phyloP scores from a whole-genome alignment of 2,113 vertebrate genomes.

The Onychostoma macrolepis region DNA sequence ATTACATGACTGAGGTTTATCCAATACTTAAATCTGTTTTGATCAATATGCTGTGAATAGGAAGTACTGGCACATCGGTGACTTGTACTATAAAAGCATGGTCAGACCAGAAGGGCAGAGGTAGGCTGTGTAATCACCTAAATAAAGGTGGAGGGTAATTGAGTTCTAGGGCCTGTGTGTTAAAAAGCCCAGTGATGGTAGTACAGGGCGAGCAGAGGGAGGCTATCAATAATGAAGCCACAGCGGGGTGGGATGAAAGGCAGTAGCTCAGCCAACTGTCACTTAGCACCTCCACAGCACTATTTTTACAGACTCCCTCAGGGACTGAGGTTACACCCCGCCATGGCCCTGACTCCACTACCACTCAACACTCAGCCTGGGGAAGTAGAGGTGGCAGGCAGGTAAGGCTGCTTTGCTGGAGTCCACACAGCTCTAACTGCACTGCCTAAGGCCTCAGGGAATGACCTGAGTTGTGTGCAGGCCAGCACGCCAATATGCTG shows the following conservation, averaged over 20 bases:
- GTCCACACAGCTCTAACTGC: conserved; percentile 25
- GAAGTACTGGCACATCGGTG: not conserved
- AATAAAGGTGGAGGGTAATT: conserved; percentile 59
- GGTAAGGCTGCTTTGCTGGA: conserved; percentile 25
- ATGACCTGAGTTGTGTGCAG: not conserved
- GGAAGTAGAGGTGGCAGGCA: conserved; percentile 54
- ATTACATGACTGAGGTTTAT: not conserved
- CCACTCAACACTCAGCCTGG: conserved; percentile 30
- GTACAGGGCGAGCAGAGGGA: conserved; percentile 54
- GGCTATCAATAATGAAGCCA: conserved; percentile 70
- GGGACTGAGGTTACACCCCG: conserved; percentile 71
- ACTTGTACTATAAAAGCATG: conserved; percentile 46
- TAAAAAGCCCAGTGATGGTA: conserved; percentile 53
- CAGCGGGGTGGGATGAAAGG: conserved; percentile 62
- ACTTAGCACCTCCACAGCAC: conserved; percentile 63
- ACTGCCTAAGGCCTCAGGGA: conserved; percentile 16
- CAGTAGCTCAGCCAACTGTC: conserved; percentile 65
- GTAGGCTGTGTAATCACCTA: conserved; percentile 46
- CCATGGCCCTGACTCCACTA: conserved; percentile 38
- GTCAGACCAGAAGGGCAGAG: conserved; percentile 37
- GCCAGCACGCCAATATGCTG: conserved; percentile 5
- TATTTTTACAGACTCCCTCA: conserved; percentile 74
- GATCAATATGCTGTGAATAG: conserved; percentile 9
- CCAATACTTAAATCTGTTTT: conserved; percentile 28
- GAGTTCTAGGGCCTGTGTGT: conserved; percentile 60